Conservation (phyloP, 2,888 invertebrate genomes). For the Oxycera nigricornis region DNA sequence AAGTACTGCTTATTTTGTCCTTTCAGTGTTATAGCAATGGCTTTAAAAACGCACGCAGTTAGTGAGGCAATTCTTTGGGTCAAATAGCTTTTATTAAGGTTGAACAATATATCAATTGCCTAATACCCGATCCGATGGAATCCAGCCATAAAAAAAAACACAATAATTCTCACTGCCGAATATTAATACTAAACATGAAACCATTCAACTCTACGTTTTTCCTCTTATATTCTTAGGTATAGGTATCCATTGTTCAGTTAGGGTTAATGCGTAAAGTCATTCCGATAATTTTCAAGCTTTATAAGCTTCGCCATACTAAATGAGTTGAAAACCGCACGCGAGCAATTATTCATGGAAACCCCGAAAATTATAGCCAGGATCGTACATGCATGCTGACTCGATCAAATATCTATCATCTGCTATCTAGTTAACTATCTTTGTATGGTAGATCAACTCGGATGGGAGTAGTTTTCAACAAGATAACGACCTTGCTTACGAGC, state of each 20-base stretch:
- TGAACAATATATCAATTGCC: background rate
- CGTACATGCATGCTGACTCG: background rate
- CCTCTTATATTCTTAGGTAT: background rate
- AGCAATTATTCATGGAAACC: conserved; percentile 17
- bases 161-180: background rate
- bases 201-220: background rate
- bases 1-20: background rate
- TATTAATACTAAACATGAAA: background rate
- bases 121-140: background rate
- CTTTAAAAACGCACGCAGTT: background rate
- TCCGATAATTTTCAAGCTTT: background rate
- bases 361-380: background rate
- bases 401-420: background rate
- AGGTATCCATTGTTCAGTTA: background rate
- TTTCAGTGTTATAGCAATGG: background rate
- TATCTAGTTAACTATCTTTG: background rate
- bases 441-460: background rate
- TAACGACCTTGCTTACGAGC: conserved; percentile 23
- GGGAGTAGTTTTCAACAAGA: conserved; percentile 14
- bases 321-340: conserved; percentile 7
- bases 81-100: background rate
- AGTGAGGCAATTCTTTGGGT: no score
- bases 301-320: background rate
- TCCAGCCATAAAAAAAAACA: background rate
- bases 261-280: conserved; percentile 6